Evolutionary conservation across 2,797 vertebrate species (phyloP), one percentile per base, ranked within the genome.

Genomic region (Pyrocephalus nanus): DNA sequence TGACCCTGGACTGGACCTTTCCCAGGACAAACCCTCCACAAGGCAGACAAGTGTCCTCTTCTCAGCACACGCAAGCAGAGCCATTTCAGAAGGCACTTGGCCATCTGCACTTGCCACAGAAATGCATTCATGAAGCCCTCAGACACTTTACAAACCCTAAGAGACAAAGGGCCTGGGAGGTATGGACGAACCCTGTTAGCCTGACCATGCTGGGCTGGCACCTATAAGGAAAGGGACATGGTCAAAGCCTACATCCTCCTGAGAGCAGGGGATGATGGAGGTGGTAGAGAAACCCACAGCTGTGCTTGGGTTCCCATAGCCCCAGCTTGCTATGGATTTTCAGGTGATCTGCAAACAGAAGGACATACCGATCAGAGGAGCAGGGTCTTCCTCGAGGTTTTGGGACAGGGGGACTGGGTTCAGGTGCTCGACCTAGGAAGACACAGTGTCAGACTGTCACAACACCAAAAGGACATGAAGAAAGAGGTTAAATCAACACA

Each of bases 341-440:
- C n/a, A 61, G 61, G 75, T 60, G 36, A 64, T 38, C 75, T 91
- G 43, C 8, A 30, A 95, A 65, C 30, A 82, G 60, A 87, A 70
- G 73, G 53, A 95, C 97, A 0, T 98, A 99, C 99, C 99, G 98
- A 94, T 98, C 98, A 65, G 99, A 98, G 84, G 98, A 98, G 85
- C 96, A 98, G 18, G 98, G 99, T 84, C 98, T 98, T 83, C 98
- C 98, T 95, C 98, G 98, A 15, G 99, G 99, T 97, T 98, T 99
- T 73, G 99, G 99, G 84, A 98, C 96, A 51, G 98, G 98, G 80
- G 98, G 98, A 58, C 91, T 97, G 64, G 84, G 75, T 85, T 98
- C 98, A 60, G 97, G 98, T 97, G 91, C 77, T 92, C 87, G 95
- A 94, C 98, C 98, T 98, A 95, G 93, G 96, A 75, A 95, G 82